Base-by-base conservation (phyloP, 1,140 invertebrate species). In the Drosophila suzukii region DNA sequence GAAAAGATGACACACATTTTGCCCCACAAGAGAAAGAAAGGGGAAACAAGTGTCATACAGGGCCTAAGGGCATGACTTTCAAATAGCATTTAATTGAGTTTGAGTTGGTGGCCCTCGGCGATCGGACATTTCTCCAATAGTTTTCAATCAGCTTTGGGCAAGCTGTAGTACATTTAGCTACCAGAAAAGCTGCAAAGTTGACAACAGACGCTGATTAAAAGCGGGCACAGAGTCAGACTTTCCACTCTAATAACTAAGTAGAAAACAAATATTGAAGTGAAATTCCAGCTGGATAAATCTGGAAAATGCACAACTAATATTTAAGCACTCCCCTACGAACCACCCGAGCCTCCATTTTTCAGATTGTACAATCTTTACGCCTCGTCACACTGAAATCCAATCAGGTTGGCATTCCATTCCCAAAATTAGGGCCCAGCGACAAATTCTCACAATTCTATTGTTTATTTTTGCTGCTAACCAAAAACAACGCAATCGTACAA, bases 81-180 rank as follows among this genome's bases (percentile, higher is more conserved):
- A 78, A 81, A 70, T 83, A 47, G 61, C 63, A 83, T 79, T 86
- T 79, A 83, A 80, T 83, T 88, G 83, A 81, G 60, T 71, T 71
- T 68, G 46, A 54, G 61, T 75, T 70, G 17, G 27, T 27, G 46
- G 50, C 32, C 8, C 17, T 30, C 12, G 38, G n/a, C 58, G 15
- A 17, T 51, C n/a, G 6, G 56, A 8, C 56, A 17, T 61, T 65
- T 36, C 38, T 43, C 51, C 17, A 27, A 47, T 30, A 57, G 36
- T 24, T 30, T 70, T 17, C 43, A 50, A 58, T 70, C 50, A 71
- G 66, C 49, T 70, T 56, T 39, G 4, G 27, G 12, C 44, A 30
- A 20, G n/a, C 1, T 32, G 8, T 8, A 34, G 30, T 6, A 32
- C 30, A 7, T 7, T 7, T 6, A 12, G 15, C n/a, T 66, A 17